Base-by-base conservation (phyloP, 2,888 invertebrate genomes). In the Proisotoma minuta region DNA sequence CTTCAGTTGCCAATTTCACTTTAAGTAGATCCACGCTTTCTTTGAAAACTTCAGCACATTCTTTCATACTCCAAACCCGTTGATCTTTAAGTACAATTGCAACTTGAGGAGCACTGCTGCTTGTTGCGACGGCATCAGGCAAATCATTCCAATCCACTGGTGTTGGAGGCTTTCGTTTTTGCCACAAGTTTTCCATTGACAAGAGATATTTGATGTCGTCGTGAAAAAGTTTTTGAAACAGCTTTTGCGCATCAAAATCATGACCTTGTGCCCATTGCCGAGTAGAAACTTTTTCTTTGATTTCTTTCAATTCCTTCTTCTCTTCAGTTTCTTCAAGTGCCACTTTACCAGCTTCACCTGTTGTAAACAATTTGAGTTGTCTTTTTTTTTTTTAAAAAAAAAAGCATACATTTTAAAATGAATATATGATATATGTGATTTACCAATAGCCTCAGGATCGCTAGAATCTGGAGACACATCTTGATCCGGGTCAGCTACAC, bases 391-490 rank as follows among this genome's bases (percentile, higher is more conserved):
- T 43, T 43, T n/a, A 18, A 20, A 59, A 53, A n/a, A n/a, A n/a
- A n/a, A n/a, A n/a, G n/a, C n/a, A n/a, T n/a, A n/a, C n/a, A 29
- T 12, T 3, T 20, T 49, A 20, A 40, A 27, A n/a, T 48, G 2
- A 22, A 29, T 22, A 23, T 27, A 24, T 23, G 22, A 18, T 15
- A 15, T 40, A 15, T 27, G 73, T 43, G 43, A 59, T 48, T 81
- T 81, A 72, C 87, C 87, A 22, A 86, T 84, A 3, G 91, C 88
- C 79, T 97, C 97, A 5, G 96, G 95, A 80, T 98, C 97, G 22
- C 89, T 93, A 1, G 92, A 87, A 76, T 99, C 98, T 0, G 99
- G 99, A 12, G 97, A 96, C 1, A 99, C 97, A 78, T 98, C 98
- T 76, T 98, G 88, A 79, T 98, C 97, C 0, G 94, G 91, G 78